Conservation (phyloP, 2,888 invertebrate species). For the Mythimna loreyi region DNA sequence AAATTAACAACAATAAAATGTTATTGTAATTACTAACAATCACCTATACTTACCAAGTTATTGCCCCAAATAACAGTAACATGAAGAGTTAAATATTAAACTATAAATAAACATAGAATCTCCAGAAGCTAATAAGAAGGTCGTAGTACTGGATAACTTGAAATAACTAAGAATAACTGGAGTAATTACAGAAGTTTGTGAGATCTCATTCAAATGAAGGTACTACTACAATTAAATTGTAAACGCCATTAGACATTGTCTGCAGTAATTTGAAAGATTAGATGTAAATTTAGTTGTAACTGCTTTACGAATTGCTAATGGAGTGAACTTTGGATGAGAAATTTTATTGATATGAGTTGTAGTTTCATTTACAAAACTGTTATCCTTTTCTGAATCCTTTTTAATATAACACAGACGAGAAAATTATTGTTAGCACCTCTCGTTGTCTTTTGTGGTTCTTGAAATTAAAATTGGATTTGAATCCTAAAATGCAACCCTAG, state of each 20-base stretch:
- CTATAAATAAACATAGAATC: conserved; percentile 26
- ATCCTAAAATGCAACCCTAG: not conserved
- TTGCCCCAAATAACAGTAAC: not conserved
- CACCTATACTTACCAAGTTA: not conserved
- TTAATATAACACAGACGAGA: not conserved
- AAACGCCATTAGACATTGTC: conserved; percentile 32
- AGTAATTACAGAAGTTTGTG: conserved; percentile 40
- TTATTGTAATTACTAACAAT: not conserved
- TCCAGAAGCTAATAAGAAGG: conserved; percentile 7
- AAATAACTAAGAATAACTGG: conserved; percentile 39
- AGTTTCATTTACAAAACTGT: conserved; percentile 9
- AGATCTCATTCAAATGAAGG: conserved; percentile 34
- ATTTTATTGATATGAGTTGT: conserved; percentile 8
- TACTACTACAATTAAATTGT: conserved; percentile 31
- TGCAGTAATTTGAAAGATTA: conserved; percentile 30
- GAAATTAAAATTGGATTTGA: conserved; percentile 3
- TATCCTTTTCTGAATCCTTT: not conserved
- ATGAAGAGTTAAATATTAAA: conserved; percentile 10
- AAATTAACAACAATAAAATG: not conserved
- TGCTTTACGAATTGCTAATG: conserved; percentile 4
- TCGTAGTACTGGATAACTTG: conserved; percentile 18
- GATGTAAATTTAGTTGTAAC: conserved; percentile 36
- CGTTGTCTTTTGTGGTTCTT: not conserved
- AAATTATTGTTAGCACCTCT: not conserved
- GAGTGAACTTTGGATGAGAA: not conserved